Evolutionary conservation across 2,113 vertebrate species (phyloP), one percentile per base, ranked within the genome.

Genomic region (Lophotis ruficrista): DNA sequence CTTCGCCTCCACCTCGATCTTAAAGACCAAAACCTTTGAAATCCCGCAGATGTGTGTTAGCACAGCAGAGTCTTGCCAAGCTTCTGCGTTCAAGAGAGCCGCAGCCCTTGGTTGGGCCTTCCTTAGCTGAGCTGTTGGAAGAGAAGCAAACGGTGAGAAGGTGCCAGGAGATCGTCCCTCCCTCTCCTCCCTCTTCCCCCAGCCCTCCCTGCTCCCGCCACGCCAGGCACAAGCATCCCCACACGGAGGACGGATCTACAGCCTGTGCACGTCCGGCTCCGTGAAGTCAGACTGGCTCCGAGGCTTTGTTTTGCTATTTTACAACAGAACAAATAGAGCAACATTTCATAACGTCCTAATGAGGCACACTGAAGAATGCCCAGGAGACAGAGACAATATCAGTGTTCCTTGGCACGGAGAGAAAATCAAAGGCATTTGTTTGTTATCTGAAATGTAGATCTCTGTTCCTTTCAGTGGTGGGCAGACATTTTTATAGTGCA

Each of bases 391-490:
- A 93, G 89, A 94, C 83, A 64, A 21, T 84, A 95, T 91, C 94
- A 92, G 80, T 89, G 93, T 84, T 94, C 84, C 91, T 95, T 95
- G 91, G 94, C 91, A 96, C 19, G 0, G 65, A 47, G 83, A 87
- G 95, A 69, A 94, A 92, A 92, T 96, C 95, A 95, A 94, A 97
- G 94, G 89, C 73, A 75, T 95, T 94, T 92, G 83, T 89, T 95
- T 96, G 89, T 64, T 95, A 87, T 96, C 94, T 93, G 91, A 87
- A 96, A 89, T 87, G 94, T 93, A 10, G 2, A 91, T 95, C 95
- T 94, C 70, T 91, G 91, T 78, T 93, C 80, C 45, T 82, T 87
- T 71, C 80, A 17, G 78, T 89, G 88, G 10, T 69, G 77, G 54
- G 83, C 86, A 95, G 91, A 53, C 57, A 23, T 89, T 95, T 94